These are phyloP conservation scores for Rhaphigaster nebulosa DNA, from an alignment of 2,888 invertebrate genomes.

Conservation along the genomic window DNA sequence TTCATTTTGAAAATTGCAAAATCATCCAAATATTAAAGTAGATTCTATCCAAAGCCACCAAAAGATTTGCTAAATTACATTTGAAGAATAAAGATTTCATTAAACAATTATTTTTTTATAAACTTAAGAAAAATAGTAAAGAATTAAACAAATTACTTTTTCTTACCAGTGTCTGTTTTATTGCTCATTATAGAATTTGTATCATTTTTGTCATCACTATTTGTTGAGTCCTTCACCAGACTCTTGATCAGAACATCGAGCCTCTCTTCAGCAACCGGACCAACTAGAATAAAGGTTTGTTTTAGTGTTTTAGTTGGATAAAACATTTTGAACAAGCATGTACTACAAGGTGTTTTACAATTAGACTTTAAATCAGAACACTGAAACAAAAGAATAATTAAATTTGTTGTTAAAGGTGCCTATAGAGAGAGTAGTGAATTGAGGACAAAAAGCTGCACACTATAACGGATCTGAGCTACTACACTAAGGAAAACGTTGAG, in stretches of 20 bases:
- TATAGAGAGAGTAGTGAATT: too few species aligned
- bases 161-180: conserved; percentile 67
- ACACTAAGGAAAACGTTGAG: too few species aligned
- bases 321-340: not conserved
- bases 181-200: conserved; percentile 71
- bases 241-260: conserved; percentile 84
- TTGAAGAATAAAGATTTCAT: not conserved
- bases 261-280: conserved; percentile 72
- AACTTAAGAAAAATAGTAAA: not conserved
- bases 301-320: not conserved
- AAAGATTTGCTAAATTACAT: not conserved
- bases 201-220: conserved; percentile 72
- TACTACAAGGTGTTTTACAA: too few species aligned
- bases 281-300: conserved; percentile 19
- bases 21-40: not conserved
- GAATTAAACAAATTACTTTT: not conserved
- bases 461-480: too few species aligned
- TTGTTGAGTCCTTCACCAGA: conserved; percentile 78
- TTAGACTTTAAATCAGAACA: too few species aligned
- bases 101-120: not conserved
- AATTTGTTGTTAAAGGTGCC: too few species aligned
- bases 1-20: not conserved
- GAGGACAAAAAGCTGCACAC: too few species aligned
- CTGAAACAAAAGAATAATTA: too few species aligned
- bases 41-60: not conserved